Conservation (phyloP, 2,113 vertebrate species). For the Hippoglossus stenolepis region DNA sequence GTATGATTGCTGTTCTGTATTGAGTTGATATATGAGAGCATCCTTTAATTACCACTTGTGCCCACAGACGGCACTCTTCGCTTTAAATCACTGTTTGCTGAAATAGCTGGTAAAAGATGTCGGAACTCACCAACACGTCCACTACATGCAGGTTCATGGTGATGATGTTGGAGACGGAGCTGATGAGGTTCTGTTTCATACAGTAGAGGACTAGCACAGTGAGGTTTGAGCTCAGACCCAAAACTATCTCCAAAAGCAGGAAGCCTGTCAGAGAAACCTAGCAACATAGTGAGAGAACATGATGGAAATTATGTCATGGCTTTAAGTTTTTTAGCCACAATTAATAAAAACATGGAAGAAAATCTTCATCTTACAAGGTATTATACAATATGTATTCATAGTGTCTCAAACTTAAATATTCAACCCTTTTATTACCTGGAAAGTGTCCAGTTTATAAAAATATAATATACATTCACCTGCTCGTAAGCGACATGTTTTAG, state of each 20-base stretch:
- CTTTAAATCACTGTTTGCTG: neutral
- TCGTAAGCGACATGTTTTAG: neutral
- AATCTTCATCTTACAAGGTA: too few species aligned
- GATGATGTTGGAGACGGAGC: constrained; percentile 97
- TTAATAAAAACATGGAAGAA: neutral
- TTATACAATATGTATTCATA: neutral
- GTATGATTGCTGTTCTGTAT: neutral
- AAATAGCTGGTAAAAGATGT: neutral
- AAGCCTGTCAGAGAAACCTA: constrained; percentile 94
- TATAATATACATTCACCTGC: too few species aligned
- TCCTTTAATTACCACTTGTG: neutral
- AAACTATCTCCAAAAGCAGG: constrained; percentile 93
- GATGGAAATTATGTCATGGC: neutral
- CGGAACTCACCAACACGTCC: constrained; percentile 88
- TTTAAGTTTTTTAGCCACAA: neutral
- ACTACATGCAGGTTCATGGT: constrained; percentile 98
- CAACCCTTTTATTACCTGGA: too few species aligned
- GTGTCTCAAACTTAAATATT: too few species aligned
- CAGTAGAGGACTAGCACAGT: constrained; percentile 96
- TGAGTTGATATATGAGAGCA: too few species aligned
- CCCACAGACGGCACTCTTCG: neutral
- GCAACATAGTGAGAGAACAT: constrained; percentile 42
- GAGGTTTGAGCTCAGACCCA: constrained; percentile 97
- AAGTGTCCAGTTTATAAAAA: too few species aligned
- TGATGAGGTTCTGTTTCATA: constrained; percentile 98